These are phyloP conservation scores for Chelon auratus DNA, from an alignment of 2,797 vertebrate genomes.

Conservation along the genomic window DNA sequence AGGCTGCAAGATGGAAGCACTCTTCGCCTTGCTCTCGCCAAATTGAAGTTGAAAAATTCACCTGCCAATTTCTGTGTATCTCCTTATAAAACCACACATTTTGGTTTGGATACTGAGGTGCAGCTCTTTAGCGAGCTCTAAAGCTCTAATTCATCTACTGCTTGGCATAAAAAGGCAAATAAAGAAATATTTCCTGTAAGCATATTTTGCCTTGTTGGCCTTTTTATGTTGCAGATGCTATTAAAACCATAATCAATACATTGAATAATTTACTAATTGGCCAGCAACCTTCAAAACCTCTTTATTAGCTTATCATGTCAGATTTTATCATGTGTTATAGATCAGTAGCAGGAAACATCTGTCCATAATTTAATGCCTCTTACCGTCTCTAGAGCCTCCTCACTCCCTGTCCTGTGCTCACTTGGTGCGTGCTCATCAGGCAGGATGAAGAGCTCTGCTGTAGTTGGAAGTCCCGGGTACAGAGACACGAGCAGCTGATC, in stretches of 20 bases:
- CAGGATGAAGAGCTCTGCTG: conserved; percentile 94
- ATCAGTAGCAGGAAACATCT: neutral
- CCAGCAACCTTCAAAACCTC: neutral
- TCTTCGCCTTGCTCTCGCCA: neutral
- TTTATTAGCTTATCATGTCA: neutral
- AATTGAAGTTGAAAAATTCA: neutral
- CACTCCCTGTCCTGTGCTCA: conserved; percentile 87
- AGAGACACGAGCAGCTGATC: conserved; percentile 93
- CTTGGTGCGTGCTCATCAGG: conserved; percentile 86
- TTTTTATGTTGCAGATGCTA: neutral
- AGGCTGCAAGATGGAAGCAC: neutral
- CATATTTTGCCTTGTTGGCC: neutral
- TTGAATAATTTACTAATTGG: neutral
- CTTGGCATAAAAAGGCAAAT: neutral
- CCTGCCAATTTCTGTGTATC: neutral
- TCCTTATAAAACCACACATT: neutral
- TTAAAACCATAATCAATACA: neutral
- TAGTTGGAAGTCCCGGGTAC: conserved; percentile 93
- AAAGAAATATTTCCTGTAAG: neutral
- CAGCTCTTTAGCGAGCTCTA: too few species aligned
- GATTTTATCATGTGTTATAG: neutral
- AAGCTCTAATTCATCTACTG: neutral
- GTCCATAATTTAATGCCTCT: conserved; percentile 41
- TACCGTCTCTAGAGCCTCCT: conserved; percentile 89
- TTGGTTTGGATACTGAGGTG: neutral